Conservation (phyloP, 2,113 vertebrate genomes). For the Hippocampus zosterae region DNA sequence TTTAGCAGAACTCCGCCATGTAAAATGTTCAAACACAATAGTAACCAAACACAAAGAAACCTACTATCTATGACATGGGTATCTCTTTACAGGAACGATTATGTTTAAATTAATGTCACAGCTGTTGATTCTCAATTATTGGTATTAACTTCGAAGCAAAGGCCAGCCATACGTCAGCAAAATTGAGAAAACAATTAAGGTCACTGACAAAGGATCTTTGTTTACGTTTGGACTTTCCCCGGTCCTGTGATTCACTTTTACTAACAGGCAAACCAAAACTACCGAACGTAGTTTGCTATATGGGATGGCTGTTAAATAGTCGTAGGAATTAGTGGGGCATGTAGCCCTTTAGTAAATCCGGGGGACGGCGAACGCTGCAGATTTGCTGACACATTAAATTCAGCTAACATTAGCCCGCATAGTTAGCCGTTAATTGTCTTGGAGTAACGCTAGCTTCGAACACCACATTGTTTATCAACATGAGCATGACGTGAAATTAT, state of each 20-base stretch:
- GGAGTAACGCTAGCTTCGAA: slow-evolving; percentile 36
- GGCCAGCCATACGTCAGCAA: neutral
- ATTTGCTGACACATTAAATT: slow-evolving; percentile 41
- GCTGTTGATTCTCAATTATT: neutral
- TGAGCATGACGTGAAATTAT: neutral
- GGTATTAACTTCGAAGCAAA: neutral
- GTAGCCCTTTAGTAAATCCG: neutral
- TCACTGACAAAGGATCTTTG: slow-evolving; percentile 37
- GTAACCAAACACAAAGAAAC: neutral
- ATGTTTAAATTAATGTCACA: neutral
- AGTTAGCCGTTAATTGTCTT: slow-evolving; percentile 49
- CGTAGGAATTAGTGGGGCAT: neutral
- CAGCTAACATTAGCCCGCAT: slow-evolving; percentile 40
- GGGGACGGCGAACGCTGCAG: slow-evolving; percentile 7
- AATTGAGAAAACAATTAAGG: neutral
- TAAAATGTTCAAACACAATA: neutral
- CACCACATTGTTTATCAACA: slow-evolving; percentile 18
- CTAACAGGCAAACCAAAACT: slow-evolving; percentile 11
- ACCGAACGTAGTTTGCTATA: neutral
- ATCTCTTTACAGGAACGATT: neutral
- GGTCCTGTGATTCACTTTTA: slow-evolving; percentile 23
- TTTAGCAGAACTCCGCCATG: neutral
- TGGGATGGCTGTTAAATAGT: neutral
- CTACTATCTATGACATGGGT: too few species aligned
- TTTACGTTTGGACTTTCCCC: slow-evolving; percentile 56